Percentiles rank a stretch among this genome's conserved stretches.
Evolutionary conservation across 2,797 vertebrate species (phyloP).

Genomic region (Paratrypauchen microcephalus): DNA sequence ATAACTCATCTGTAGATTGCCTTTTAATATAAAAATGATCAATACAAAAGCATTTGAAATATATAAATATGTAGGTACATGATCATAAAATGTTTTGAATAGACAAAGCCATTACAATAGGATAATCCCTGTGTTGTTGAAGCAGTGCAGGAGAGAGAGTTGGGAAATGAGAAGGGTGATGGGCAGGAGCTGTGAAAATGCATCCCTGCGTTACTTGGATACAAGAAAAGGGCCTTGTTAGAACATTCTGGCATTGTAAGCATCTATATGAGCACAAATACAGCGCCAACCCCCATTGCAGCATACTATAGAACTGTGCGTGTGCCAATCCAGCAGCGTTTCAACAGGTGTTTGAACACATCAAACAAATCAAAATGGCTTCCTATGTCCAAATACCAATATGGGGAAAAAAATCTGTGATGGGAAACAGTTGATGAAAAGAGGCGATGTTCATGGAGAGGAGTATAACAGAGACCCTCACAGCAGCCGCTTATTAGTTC

Average conservation of each 20-base stretch:
- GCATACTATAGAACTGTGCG: slow-evolving; percentile 32
- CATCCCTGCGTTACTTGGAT: slow-evolving; percentile 36
- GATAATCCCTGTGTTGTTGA: slow-evolving; percentile 31
- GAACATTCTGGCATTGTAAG: slow-evolving; percentile 14
- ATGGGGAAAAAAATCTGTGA: slow-evolving; percentile 19
- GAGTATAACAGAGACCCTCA: slow-evolving; percentile 12
- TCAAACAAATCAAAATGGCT: slow-evolving; percentile 63
- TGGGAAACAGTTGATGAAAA: slow-evolving; percentile 8
- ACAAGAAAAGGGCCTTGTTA: slow-evolving; percentile 21
- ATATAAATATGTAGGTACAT: neutral
- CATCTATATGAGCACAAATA: slow-evolving; percentile 24
- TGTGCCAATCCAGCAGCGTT: slow-evolving; percentile 35
- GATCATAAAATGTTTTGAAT: neutral
- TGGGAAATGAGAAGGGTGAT: slow-evolving; percentile 40
- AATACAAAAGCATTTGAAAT: neutral
- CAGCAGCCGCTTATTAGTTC: slow-evolving; percentile 8
- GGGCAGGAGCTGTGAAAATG: slow-evolving; percentile 43
- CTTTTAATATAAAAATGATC: neutral
- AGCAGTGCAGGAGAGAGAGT: slow-evolving; percentile 41
- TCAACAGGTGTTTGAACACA: slow-evolving; percentile 76
- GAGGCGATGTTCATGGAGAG: slow-evolving; percentile 17
- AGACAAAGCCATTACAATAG: slow-evolving; percentile 9
- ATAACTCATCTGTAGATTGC: neutral
- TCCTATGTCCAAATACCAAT: slow-evolving; percentile 22
- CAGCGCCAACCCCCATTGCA: slow-evolving; percentile 22